Evolutionary conservation across 2,113 vertebrate species (phyloP).

Genomic region (Microcebus griseorufus): DNA sequence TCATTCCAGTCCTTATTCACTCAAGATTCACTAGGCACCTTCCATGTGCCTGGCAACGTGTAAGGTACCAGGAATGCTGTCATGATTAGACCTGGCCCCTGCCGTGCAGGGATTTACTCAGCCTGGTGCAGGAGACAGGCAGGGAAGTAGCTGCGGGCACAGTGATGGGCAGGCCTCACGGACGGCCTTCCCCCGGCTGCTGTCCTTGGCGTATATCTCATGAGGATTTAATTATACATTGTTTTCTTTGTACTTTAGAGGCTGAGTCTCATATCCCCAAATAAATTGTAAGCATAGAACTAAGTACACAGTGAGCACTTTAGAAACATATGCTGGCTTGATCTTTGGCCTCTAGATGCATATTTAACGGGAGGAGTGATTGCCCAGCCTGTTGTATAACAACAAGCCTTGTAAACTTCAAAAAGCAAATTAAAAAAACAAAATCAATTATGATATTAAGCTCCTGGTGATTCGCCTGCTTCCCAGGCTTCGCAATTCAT

Average conservation of each 20-base stretch:
- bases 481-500: neutral
- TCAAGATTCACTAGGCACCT: neutral
- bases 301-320: neutral
- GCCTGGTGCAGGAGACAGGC: neutral
- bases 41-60: neutral
- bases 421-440: neutral
- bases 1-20: too few relatives aligned
- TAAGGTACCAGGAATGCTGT: neutral
- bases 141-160: neutral
- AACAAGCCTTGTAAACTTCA: neutral
- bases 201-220: rapidly evolving
- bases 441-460: rapidly evolving
- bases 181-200: neutral
- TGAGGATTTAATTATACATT: neutral
- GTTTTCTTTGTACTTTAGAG: neutral
- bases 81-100: neutral
- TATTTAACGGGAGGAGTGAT: neutral
- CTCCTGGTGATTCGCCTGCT: neutral
- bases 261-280: neutral
- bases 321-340: neutral
- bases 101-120: neutral
- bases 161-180: rapidly evolving
- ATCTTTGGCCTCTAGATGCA: neutral
- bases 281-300: neutral
- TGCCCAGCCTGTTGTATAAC: too few relatives aligned